Base-by-base conservation (phyloP, 2,113 vertebrate genomes). In the Pelmatolapia mariae region DNA sequence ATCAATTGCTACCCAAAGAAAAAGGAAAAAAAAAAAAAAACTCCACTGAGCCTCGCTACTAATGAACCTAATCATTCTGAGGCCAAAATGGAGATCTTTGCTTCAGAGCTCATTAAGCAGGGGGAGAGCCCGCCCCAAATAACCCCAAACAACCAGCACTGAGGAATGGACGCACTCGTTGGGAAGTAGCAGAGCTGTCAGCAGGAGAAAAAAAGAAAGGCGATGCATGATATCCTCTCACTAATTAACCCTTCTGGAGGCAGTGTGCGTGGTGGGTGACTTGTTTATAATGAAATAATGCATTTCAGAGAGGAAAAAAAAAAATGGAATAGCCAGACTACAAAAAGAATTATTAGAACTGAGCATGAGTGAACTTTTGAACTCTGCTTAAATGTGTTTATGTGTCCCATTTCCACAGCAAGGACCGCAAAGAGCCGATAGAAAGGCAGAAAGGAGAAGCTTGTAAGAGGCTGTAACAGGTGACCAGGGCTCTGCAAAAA, bases 41-140 rank as follows among this genome's bases (percentile, higher is more conserved):
- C 11, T 16, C 9, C 22, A n/a, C 87, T 24, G 81, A 85, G 66
- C 47, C 13, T 24, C 63, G 84, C 82, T 84, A 26, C n/a, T 94
- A 94, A 94, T 92, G 92, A 95, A 93, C 47, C 40, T 89, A 82
- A 93, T 93, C 89, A 89, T 88, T 91, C 80, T 12, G 5, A 52
- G 87, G 85, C 76, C 88, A 79, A 89, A 89, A 92, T 89, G 81
- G 87, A 93, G 90, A 92, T 92, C 84, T 92, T 90, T 57, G 36
- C 76, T 93, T 90, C 93, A 89, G 91, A 94, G 89, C 89, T 95
- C 93, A 94, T 95, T 94, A 94, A 73, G 87, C 90, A 88, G 84
- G 38, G 24, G 63, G 82, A 84, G 73, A 66, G 82, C 63, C 89
- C 22, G 31, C 85, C 86, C 82, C 81, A 57, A 87, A 92, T 53